Conservation (phyloP, 2,888 invertebrate genomes). For the Bursaphelenchus okinawaensis region DNA sequence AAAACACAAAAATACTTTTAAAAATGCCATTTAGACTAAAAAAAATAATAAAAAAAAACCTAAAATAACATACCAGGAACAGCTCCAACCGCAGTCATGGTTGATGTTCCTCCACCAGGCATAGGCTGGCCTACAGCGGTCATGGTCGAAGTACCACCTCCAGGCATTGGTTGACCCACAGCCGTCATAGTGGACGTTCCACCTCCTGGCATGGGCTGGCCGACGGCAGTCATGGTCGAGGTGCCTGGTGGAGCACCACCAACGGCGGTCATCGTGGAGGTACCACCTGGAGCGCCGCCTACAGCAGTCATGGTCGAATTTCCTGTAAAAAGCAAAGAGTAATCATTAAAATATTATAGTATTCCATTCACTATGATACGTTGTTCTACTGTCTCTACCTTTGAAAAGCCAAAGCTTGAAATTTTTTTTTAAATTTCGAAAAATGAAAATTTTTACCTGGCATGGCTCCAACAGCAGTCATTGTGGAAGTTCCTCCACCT, state of each 20-base stretch:
- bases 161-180: neutral
- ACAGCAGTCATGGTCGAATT: constrained; percentile 7
- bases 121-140: constrained; percentile 7
- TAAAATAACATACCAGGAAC: neutral
- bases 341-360: too few relatives aligned
- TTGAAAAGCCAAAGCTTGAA: too few relatives aligned
- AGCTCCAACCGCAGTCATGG: constrained; percentile 8
- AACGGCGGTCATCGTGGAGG: constrained; percentile 6
- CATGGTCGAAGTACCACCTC: constrained; percentile 6
- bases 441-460: too few relatives aligned
- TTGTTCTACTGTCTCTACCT: too few relatives aligned
- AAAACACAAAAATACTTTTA: too few relatives aligned
- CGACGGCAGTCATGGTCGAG: neutral
- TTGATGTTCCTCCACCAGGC: neutral
- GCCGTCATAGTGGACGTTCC: constrained; percentile 15
- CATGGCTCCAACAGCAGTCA: constrained; percentile 8
- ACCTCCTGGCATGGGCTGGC: neutral
- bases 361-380: too few relatives aligned
- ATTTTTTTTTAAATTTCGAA: too few relatives aligned
- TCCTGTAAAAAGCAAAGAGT: too few relatives aligned
- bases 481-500: constrained; percentile 10
- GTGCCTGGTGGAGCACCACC: neutral
- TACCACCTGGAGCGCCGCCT: neutral
- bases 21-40: too few relatives aligned
- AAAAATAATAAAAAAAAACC: neutral